Evolutionary conservation across 2,797 vertebrate species (phyloP).

Genomic region (Enteromius unitaeniatus): DNA sequence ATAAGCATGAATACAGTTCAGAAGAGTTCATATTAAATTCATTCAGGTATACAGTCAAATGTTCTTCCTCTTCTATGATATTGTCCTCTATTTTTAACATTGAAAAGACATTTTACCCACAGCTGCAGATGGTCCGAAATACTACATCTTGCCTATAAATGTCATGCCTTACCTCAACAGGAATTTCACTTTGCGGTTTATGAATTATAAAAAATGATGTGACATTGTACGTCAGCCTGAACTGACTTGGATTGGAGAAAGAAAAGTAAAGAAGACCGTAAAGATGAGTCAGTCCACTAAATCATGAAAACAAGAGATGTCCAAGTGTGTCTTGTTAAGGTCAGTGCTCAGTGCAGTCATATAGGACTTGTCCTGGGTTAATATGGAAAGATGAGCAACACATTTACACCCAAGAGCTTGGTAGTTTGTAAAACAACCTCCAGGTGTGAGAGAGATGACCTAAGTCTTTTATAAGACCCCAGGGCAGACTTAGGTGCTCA

Average conservation of each 20-base stretch:
- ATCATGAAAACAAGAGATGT: conserved; percentile 24
- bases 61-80: conserved; percentile 22
- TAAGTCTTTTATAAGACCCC: conserved; percentile 54
- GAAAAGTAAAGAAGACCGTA: conserved; percentile 23
- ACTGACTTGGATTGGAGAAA: conserved; percentile 9
- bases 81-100: conserved; percentile 17
- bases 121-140: conserved; percentile 6
- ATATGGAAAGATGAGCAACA: conserved; percentile 44
- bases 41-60: conserved; percentile 32
- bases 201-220: conserved; percentile 31
- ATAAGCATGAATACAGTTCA: background rate
- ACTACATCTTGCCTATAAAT: conserved; percentile 19
- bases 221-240: background rate
- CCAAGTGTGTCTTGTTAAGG: conserved; percentile 25
- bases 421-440: conserved; percentile 44
- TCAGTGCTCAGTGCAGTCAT: conserved; percentile 30
- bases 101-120: background rate
- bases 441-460: conserved; percentile 55
- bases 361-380: conserved; percentile 10
- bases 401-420: conserved; percentile 24
- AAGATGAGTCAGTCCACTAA: background rate
- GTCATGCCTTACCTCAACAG: conserved; percentile 4
- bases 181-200: conserved; percentile 32
- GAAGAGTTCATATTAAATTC: conserved; percentile 16
- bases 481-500: conserved; percentile 35